A percentile compares a stretch with the other conserved stretches of the same genome.
phyloP scores from a whole-genome alignment of 2,888 invertebrate genomes.

The Piscicola geometra region DNA sequence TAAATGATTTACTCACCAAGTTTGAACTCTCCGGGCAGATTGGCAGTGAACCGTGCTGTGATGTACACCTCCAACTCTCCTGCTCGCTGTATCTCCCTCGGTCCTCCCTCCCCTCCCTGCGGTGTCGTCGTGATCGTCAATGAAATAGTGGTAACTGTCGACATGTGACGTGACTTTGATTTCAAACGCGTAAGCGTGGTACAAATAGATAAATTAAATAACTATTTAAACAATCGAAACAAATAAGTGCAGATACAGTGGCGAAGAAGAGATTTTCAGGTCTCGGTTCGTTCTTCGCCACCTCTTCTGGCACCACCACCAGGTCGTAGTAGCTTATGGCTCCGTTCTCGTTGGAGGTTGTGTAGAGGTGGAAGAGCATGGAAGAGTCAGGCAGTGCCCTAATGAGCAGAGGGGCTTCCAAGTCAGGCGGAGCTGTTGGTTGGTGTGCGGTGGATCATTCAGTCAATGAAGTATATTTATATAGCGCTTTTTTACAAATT shows the following conservation, averaged over 20 bases:
- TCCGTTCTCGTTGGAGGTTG: slow-evolving; percentile 92
- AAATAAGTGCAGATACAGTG: slow-evolving; percentile 42
- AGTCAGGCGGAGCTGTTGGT: slow-evolving; percentile 41
- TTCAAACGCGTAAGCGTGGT: background rate
- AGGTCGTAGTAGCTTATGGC: slow-evolving; percentile 94
- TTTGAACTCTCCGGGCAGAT: slow-evolving; percentile 29
- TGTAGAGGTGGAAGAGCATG: slow-evolving; percentile 45
- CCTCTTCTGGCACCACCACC: slow-evolving; percentile 79
- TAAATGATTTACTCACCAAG: background rate
- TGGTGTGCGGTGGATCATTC: too few relatives aligned
- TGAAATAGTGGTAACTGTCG: background rate
- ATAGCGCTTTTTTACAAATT: background rate
- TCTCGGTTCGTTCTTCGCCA: slow-evolving; percentile 53
- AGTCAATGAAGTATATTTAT: background rate
- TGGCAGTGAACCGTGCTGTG: slow-evolving; percentile 21
- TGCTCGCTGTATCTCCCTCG: background rate
- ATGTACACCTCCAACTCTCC: slow-evolving; percentile 24
- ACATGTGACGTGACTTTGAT: background rate
- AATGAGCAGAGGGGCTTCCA: slow-evolving; percentile 37
- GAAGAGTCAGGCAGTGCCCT: slow-evolving; percentile 29
- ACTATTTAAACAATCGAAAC: background rate
- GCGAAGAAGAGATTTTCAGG: slow-evolving; percentile 54
- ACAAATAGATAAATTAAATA: background rate
- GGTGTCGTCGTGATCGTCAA: background rate
- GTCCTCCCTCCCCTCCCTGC: background rate